These are phyloP conservation scores for Alexandromys fortis DNA, from an alignment of 2,113 vertebrate genomes.

Conservation along the genomic window DNA sequence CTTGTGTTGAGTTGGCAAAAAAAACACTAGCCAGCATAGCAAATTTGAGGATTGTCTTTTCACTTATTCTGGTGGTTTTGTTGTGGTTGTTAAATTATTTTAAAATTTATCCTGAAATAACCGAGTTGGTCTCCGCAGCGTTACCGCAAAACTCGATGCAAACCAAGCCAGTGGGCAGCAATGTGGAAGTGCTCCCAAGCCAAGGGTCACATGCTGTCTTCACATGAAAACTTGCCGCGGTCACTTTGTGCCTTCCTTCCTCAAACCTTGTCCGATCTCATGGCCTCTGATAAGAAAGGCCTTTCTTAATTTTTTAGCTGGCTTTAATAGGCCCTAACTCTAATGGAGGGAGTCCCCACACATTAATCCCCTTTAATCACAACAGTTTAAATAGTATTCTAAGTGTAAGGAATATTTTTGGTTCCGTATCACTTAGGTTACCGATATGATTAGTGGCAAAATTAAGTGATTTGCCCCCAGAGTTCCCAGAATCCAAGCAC, in stretches of 20 bases:
- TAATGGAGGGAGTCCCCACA: neutral
- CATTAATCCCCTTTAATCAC: neutral
- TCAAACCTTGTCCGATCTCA: neutral
- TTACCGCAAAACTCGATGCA: neutral
- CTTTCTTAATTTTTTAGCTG: neutral
- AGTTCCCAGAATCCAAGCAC: neutral
- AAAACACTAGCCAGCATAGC: neutral
- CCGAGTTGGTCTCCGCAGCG: neutral
- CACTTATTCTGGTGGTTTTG: neutral
- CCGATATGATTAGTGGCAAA: conserved; percentile 29
- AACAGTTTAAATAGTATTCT: neutral
- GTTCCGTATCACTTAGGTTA: neutral
- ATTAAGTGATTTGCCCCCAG: conserved; percentile 11
- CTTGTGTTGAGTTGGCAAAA: neutral
- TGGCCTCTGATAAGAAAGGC: neutral
- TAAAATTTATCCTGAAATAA: neutral
- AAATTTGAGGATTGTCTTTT: neutral
- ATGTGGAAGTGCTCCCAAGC: neutral
- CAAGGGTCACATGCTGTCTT: neutral
- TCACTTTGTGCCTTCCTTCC: neutral
- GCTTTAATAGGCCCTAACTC: neutral
- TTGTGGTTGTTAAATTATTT: neutral
- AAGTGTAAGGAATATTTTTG: conserved; percentile 14
- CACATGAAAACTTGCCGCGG: neutral
- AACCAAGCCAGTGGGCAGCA: neutral